Percentiles rank a stretch among this genome's conserved stretches.
These are phyloP conservation scores for Ceratosolen solmsi DNA, from an alignment of 1,140 invertebrate species.

Conservation along the genomic window DNA sequence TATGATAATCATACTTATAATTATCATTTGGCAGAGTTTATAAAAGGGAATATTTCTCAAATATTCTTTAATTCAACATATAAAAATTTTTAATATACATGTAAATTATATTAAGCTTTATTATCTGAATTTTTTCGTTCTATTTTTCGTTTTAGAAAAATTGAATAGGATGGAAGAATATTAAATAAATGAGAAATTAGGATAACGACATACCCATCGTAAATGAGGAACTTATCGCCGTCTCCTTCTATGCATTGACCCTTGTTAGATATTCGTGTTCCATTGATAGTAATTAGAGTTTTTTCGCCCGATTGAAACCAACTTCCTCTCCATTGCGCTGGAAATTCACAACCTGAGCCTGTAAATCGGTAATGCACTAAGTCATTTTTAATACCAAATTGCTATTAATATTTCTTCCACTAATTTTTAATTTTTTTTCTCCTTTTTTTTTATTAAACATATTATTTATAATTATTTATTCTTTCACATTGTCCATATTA, in stretches of 20 bases:
- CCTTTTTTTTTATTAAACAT: too few species aligned
- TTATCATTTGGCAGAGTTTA: too few species aligned
- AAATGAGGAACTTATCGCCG: conserved; percentile 83
- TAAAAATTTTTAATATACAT: too few species aligned
- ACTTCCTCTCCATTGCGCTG: conserved; percentile 80
- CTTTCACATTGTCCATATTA: neutral
- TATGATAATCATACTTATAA: too few species aligned
- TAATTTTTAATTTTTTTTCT: too few species aligned
- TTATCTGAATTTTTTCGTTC: too few species aligned
- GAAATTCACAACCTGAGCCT: conserved; percentile 79
- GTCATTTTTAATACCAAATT: neutral
- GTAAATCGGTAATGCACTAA: conserved; percentile 36
- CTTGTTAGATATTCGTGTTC: conserved; percentile 82
- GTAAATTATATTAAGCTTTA: too few species aligned
- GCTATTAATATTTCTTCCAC: neutral
- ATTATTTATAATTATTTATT: too few species aligned
- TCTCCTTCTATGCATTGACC: conserved; percentile 82
- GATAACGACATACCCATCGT: conserved; percentile 79
- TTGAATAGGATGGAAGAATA: too few species aligned
- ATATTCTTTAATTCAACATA: too few species aligned
- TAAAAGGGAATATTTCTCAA: too few species aligned
- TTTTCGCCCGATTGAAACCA: conserved; percentile 85
- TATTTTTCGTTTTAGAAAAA: too few species aligned
- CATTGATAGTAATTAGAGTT: conserved; percentile 80
- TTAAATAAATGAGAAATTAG: neutral